Conservation (phyloP, 53 echinoderm and acorn worm genomes). For the Holothuria leucospilota region DNA sequence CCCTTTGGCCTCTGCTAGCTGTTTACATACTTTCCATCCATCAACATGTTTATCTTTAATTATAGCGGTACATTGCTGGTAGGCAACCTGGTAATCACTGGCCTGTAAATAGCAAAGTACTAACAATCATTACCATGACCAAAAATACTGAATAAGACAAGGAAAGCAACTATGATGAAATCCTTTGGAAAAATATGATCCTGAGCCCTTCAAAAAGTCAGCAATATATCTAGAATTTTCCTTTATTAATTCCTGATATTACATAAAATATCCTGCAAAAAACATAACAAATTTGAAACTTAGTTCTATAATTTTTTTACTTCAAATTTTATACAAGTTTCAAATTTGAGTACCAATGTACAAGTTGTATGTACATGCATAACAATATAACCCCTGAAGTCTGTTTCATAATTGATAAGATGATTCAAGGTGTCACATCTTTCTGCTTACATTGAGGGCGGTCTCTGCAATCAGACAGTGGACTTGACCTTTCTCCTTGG, state of each 20-base stretch:
- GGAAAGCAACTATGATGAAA: background rate
- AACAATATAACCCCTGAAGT: too few relatives aligned
- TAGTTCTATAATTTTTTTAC: too few relatives aligned
- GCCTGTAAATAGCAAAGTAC: conserved; percentile 36
- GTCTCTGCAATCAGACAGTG: conserved; percentile 75
- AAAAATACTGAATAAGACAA: background rate
- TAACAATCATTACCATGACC: too few relatives aligned
- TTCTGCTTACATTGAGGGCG: conserved; percentile 62
- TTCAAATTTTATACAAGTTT: too few relatives aligned
- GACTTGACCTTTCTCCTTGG: conserved; percentile 80
- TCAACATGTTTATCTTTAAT: conserved; percentile 72
- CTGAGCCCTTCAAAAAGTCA: too few relatives aligned
- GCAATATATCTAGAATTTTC: too few relatives aligned
- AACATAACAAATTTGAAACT: background rate
- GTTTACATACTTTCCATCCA: conserved; percentile 85
- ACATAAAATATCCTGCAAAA: background rate
- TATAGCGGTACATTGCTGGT: conserved; percentile 71
- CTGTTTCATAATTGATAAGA: too few relatives aligned
- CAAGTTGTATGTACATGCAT: too few relatives aligned
- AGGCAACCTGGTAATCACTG: conserved; percentile 73
- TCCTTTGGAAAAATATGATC: too few relatives aligned
- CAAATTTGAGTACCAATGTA: too few relatives aligned
- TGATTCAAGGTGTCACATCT: too few relatives aligned
- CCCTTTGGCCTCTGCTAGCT: conserved; percentile 65
- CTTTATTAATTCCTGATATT: too few relatives aligned